phyloP scores from a whole-genome alignment of 1,140 invertebrate genomes.

The Diachasmimorpha longicaudata region DNA sequence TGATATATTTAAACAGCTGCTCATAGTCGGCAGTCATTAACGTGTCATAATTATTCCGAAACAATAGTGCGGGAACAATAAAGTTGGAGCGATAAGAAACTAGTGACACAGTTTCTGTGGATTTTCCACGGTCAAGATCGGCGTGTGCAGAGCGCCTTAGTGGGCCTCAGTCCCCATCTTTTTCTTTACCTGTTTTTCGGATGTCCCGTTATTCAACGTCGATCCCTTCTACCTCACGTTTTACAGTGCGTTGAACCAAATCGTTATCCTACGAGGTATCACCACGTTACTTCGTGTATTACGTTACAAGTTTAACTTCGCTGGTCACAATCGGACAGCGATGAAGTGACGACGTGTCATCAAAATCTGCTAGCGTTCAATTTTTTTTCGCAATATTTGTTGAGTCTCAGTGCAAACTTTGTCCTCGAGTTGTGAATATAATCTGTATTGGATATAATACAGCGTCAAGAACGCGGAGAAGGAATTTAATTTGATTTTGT shows the following conservation, averaged over 20 bases:
- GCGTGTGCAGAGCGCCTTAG: not conserved
- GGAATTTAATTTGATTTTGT: too few species aligned
- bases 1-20: not conserved
- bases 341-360: not conserved
- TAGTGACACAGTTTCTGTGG: not conserved
- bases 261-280: not conserved
- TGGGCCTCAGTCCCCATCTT: not conserved
- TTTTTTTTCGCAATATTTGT: not conserved
- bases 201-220: not conserved
- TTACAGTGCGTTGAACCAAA: not conserved
- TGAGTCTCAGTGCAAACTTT: not conserved
- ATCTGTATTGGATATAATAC: not conserved
- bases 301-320: not conserved
- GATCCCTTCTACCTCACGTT: not conserved
- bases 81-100: not conserved
- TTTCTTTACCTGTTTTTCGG: not conserved
- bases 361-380: not conserved
- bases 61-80: too few species aligned
- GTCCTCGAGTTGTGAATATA: not conserved
- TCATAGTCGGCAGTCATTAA: not conserved
- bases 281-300: not conserved
- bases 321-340: not conserved
- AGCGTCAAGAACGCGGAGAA: too few species aligned
- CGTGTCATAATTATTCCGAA: not conserved
- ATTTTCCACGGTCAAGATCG: not conserved